Evolutionary conservation across 2,888 invertebrate genomes (phyloP), one percentile per base, ranked within the genome.

Genomic region (Sceliomorpha sp.): DNA sequence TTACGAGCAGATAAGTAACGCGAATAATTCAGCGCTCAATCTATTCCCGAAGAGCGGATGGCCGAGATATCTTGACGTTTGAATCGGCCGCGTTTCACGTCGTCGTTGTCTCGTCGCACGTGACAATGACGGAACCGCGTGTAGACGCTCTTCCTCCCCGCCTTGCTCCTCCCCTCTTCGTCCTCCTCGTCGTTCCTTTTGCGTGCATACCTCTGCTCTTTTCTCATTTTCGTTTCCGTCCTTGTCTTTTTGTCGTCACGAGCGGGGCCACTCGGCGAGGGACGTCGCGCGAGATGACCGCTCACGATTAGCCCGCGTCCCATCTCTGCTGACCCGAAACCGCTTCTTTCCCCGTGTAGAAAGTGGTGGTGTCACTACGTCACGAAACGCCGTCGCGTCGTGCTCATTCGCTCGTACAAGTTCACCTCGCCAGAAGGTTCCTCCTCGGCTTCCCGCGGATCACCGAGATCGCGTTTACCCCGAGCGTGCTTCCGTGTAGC

Each of bases 21-120:
- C 75, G 78, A 80, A 83, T 83, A 81, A 84, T 84, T 84, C 82
- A 79, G 76, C 74, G 74, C 74, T 78, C 80, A 77, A 81, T 81
- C 81, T 78, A 79, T 83, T 72, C 71, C 58, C 50, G 67, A 68
- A 64, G 73, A 73, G 69, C 58, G 74, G 74, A 73, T 63, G 74
- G 68, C 60, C 62, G 71, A 34, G 70, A 67, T 80, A 82, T 81
- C 81, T 82, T 74, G 83, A 82, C 82, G 74, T 80, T 80, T 79
- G 82, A 82, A 84, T 84, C 82, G 83, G 53, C 59, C 39, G 66
- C 59, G 42, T 45, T 51, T 60, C 55, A 44, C 32, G 48, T 55
- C 50, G 58, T 9, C 44, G 60, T 58, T 58, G 66, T 66, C 58
- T 84, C 81, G 80, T 79, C 76, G 75, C 76, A 50, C 56, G 53